Evolutionary conservation across 1,140 invertebrate genomes (phyloP).

Genomic region (Calephelis nemesis): DNA sequence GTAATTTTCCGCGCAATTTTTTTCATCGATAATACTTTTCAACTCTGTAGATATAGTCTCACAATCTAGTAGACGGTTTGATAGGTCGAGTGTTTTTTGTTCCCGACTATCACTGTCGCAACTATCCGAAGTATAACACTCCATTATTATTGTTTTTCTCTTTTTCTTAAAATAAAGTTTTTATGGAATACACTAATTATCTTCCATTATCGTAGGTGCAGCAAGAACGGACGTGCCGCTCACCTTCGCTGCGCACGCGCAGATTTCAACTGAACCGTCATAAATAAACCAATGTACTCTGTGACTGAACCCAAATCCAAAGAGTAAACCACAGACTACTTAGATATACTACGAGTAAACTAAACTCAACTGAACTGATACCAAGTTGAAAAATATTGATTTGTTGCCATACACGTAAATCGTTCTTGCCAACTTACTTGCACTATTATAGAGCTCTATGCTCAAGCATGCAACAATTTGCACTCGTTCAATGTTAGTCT

Average conservation of each 20-base stretch:
- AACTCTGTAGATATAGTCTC: slow-evolving; percentile 81
- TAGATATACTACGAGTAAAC: background rate
- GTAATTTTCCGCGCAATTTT: slow-evolving; percentile 80
- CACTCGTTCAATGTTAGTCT: no score
- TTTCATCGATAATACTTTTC: slow-evolving; percentile 77
- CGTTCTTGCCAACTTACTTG: background rate
- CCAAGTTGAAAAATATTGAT: background rate
- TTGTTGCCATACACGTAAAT: slow-evolving; percentile 4
- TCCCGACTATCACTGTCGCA: slow-evolving; percentile 86
- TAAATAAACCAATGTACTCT: no score
- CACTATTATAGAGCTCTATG: background rate
- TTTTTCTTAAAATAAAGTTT: background rate
- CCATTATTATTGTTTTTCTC: slow-evolving; percentile 75
- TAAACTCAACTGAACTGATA: background rate
- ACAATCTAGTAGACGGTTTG: slow-evolving; percentile 82
- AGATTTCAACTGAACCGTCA: slow-evolving; percentile 29
- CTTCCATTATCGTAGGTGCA: slow-evolving; percentile 13
- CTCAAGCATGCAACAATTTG: no score
- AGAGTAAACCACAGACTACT: background rate
- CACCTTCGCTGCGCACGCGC: slow-evolving; percentile 46
- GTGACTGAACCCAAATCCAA: no score
- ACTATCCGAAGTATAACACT: slow-evolving; percentile 89
- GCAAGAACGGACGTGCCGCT: slow-evolving; percentile 22
- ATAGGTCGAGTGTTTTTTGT: slow-evolving; percentile 85
- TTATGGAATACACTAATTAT: slow-evolving; percentile 13